Evolutionary conservation across 2,113 vertebrate species (phyloP), one percentile per base, ranked within the genome.

Genomic region (Nothobranchius furzeri): DNA sequence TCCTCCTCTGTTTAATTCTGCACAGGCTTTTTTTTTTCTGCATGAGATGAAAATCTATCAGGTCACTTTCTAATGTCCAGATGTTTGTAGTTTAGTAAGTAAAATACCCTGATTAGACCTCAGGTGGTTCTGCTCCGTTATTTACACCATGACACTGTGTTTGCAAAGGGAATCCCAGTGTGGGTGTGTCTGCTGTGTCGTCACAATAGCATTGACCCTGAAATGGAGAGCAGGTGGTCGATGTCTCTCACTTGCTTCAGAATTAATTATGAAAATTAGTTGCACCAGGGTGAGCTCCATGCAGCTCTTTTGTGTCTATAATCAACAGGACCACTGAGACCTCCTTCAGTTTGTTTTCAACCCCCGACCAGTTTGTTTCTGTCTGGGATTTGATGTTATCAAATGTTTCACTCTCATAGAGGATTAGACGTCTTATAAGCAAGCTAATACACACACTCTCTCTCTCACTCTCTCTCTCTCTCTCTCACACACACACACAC

Each of bases 201-300:
- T 85, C 81, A 85, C 67, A 80, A 50, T 70, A 73, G 78, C 69
- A 43, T 57, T 66, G 58, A 70, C 71, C 48, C 9, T 17, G 67
- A 58, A 68, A 56, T 54, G 61, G 58, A 68, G 82, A 89, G 90
- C 91, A 92, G 91, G 87, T 93, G 91, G 90, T 82, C 20, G 79
- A 82, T 68, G 82, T 75, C 68, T 43, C 78, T 81, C 75, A 78
- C 25, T 65, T 66, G 85, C 63, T 60, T 59, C 59, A 6, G 60
- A 73, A 92, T 92, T 70, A 88, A 93, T 93, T 83, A 92, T 92
- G 83, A 78, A 84, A 79, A 79, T 68, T 50, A 72, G 67, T 46
- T 78, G 65, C 71, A 69, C 59, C 68, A 72, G 60, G 64, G 43
- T 67, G 49, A 70, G 82, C 73, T 75, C 68, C 84, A 75, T 78